phyloP scores from a whole-genome alignment of 2,888 invertebrate genomes.

The Drosophila atripex region DNA sequence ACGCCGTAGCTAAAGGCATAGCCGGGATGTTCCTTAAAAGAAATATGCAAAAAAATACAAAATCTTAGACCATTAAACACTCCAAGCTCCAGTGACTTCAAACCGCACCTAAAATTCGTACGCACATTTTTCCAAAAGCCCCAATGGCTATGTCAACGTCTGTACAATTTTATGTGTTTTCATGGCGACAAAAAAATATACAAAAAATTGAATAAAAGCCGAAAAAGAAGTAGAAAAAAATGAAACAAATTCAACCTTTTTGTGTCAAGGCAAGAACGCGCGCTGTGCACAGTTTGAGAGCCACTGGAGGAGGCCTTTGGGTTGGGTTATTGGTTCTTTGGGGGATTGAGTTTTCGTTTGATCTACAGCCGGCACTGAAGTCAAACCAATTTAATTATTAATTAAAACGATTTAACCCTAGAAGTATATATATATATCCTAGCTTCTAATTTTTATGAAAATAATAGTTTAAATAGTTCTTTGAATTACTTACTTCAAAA shows the following conservation, averaged over 20 bases:
- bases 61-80: slow-evolving; percentile 23
- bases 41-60: background rate
- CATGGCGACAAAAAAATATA: slow-evolving; percentile 46
- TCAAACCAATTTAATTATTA: slow-evolving; percentile 38
- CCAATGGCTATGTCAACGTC: slow-evolving; percentile 46
- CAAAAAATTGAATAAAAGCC: slow-evolving; percentile 30
- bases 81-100: slow-evolving; percentile 12
- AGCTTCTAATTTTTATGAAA: background rate
- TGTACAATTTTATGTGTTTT: slow-evolving; percentile 60
- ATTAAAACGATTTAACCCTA: slow-evolving; percentile 38
- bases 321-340: slow-evolving; percentile 28
- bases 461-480: background rate
- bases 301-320: slow-evolving; percentile 53
- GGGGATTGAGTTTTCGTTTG: slow-evolving; percentile 57
- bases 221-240: slow-evolving; percentile 41
- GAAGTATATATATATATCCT: background rate
- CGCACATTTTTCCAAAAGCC: slow-evolving; percentile 35
- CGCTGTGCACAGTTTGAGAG: slow-evolving; percentile 73
- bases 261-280: slow-evolving; percentile 67
- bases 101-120: slow-evolving; percentile 30
- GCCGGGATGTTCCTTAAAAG: slow-evolving; percentile 84
- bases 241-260: slow-evolving; percentile 52
- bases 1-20: slow-evolving; percentile 87
- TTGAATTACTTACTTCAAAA: background rate
- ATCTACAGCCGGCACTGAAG: slow-evolving; percentile 60